Evolutionary conservation across 2,113 vertebrate genomes (phyloP).

Genomic region (Siniperca chuatsi): DNA sequence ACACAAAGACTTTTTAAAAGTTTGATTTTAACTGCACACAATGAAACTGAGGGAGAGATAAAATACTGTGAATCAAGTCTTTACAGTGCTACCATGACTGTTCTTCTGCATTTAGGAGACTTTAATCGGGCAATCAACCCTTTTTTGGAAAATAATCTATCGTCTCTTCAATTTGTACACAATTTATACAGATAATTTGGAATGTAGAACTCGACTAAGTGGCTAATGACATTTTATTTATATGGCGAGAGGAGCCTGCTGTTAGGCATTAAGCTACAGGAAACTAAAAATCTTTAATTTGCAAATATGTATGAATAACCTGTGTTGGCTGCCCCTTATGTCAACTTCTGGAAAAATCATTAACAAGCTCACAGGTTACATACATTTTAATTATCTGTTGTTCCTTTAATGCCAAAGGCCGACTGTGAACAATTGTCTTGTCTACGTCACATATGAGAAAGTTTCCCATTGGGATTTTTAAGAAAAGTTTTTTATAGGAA

Average conservation of each 20-base stretch:
- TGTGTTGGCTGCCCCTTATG: neutral
- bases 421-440: neutral
- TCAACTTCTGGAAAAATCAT: neutral
- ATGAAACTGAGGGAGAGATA: neutral
- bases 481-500: neutral
- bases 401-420: neutral
- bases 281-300: neutral
- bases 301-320: neutral
- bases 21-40: neutral
- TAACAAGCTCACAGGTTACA: neutral
- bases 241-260: neutral
- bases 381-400: neutral
- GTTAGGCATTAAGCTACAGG: neutral
- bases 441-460: neutral
- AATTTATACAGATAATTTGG: neutral
- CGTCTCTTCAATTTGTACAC: neutral
- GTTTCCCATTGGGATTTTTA: neutral
- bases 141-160: neutral
- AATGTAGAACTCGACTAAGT: neutral
- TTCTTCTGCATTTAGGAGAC: neutral
- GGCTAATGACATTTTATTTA: slow-evolving; percentile 6
- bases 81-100: neutral
- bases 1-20: neutral
- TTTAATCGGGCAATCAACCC: neutral
- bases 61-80: neutral